These are phyloP conservation scores for Drosophila sechellia DNA, from an alignment of 1,140 invertebrate genomes.

Conservation along the genomic window DNA sequence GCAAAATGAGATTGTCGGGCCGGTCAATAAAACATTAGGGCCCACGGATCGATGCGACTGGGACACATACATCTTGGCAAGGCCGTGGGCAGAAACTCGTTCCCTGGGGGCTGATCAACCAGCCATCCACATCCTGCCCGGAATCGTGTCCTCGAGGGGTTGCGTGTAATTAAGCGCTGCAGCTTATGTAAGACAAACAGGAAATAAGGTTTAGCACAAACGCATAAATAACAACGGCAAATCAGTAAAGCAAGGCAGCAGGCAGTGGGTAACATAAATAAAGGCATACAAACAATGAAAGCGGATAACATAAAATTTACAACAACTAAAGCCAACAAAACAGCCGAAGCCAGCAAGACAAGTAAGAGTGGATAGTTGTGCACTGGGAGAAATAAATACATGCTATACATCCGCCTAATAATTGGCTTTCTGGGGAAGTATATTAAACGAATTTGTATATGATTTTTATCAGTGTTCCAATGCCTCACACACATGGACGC, in stretches of 20 bases:
- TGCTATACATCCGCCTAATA: too few species aligned
- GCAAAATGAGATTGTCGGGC: constrained; percentile 48
- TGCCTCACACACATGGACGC: constrained; percentile 25
- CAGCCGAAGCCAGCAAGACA: constrained; percentile 18
- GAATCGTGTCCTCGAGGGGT: constrained; percentile 33
- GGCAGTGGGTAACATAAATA: constrained; percentile 65
- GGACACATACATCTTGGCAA: constrained; percentile 21
- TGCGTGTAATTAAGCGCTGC: constrained; percentile 80
- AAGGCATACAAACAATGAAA: constrained; percentile 76
- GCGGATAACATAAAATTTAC: constrained; percentile 82
- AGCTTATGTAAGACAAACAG: constrained; percentile 81
- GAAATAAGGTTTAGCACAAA: constrained; percentile 80
- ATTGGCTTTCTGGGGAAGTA: too few species aligned
- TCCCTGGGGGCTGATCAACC: constrained; percentile 34
- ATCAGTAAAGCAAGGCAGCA: constrained; percentile 40
- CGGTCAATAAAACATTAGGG: constrained; percentile 37
- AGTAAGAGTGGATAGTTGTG: constrained; percentile 44
- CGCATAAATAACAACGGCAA: constrained; percentile 75
- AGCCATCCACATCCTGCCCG: constrained; percentile 27
- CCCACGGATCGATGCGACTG: constrained; percentile 18
- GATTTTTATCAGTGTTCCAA: constrained; percentile 22
- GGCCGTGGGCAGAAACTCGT: not conserved
- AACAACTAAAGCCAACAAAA: constrained; percentile 67
- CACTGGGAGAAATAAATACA: constrained; percentile 10
- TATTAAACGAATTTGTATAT: too few species aligned